A percentile compares a stretch with the other conserved stretches of the same genome.
Conservation (phyloP, 2,888 invertebrate species). For the Xestia xanthographa region DNA sequence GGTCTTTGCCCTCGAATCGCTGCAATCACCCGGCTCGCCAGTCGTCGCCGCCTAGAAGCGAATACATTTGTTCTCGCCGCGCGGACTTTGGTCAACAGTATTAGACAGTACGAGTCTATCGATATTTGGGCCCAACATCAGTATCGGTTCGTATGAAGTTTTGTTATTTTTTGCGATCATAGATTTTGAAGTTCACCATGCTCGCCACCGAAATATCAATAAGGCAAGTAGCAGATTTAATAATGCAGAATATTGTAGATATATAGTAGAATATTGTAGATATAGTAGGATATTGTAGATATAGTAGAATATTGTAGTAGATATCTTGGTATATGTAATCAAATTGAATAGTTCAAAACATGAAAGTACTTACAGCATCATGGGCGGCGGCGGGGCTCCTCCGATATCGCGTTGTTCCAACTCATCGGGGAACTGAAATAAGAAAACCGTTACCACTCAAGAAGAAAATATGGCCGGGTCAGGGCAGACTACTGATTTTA, state of each 20-base stretch:
- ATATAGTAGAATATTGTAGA: constrained; percentile 20
- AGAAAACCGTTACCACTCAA: constrained; percentile 6
- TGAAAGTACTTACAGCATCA: constrained; percentile 78
- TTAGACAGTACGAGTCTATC: constrained; percentile 58
- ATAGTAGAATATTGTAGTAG: constrained; percentile 18
- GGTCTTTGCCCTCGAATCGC: constrained; percentile 56
- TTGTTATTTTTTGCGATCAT: constrained; percentile 33
- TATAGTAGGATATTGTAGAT: constrained; percentile 23
- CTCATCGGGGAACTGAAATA: constrained; percentile 82
- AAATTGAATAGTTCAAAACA: constrained; percentile 23
- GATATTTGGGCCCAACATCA: constrained; percentile 52
- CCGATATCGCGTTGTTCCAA: constrained; percentile 78
- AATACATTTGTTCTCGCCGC: constrained; percentile 62
- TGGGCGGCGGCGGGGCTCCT: constrained; percentile 68
- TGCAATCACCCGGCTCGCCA: constrained; percentile 62
- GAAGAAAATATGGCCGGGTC: background rate
- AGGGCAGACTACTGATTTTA: background rate
- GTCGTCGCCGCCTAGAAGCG: constrained; percentile 59
- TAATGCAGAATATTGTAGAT: constrained; percentile 23
- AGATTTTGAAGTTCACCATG: constrained; percentile 33
- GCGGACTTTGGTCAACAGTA: constrained; percentile 53
- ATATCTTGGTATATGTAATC: constrained; percentile 30
- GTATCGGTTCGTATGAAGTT: constrained; percentile 15
- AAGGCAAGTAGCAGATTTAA: constrained; percentile 52
- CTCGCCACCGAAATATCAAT: constrained; percentile 58